Base-by-base conservation (phyloP, 2,888 invertebrate species). In the Furcula furcula region DNA sequence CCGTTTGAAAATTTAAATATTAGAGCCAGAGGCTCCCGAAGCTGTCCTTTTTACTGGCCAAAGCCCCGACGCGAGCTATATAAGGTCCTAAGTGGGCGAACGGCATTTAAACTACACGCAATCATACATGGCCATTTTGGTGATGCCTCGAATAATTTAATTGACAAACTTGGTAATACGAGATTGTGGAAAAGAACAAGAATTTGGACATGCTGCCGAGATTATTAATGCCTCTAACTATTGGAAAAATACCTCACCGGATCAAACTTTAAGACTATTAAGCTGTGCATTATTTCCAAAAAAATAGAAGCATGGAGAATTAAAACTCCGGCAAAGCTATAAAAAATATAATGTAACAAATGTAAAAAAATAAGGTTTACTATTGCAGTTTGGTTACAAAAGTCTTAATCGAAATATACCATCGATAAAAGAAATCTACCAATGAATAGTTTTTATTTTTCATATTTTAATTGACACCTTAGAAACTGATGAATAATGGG, bases 1-100 rank as follows among this genome's bases (percentile, higher is more conserved):
- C 20, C 18, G 18, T 13, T 31, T 27, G 18, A 29, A 14, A 31
- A 43, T 39, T 46, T 45, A 38, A 41, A 23, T 16, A 38, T 33
- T 31, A 40, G 47, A 51, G 42, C 10, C 29, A 37, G n/a, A n/a
- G 42, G 46, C 43, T 49, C 35, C 43, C 44, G 55, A 54, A 54
- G 43, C 42, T 47, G 52, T 42, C 42, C 50, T 52, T 58, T 64
- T 52, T 68, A 61, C 49, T 66, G 72, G 63, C 71, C 79, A 73
- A 63, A 73, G 74, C 65, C 72, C 58, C 59, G 58, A 61, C 61
- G 61, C 60, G 55, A 40, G 44, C 66, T 65, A 46, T 59, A 79
- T 75, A 79, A 61, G 80, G 84, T 44, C 21, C 45, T 31, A 46
- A 40, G 87, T 87, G 80, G 87, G 87, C 75, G 87, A 80, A 72